These are phyloP conservation scores for Drosophila anomalipes DNA, from an alignment of 2,888 invertebrate species.

Conservation along the genomic window DNA sequence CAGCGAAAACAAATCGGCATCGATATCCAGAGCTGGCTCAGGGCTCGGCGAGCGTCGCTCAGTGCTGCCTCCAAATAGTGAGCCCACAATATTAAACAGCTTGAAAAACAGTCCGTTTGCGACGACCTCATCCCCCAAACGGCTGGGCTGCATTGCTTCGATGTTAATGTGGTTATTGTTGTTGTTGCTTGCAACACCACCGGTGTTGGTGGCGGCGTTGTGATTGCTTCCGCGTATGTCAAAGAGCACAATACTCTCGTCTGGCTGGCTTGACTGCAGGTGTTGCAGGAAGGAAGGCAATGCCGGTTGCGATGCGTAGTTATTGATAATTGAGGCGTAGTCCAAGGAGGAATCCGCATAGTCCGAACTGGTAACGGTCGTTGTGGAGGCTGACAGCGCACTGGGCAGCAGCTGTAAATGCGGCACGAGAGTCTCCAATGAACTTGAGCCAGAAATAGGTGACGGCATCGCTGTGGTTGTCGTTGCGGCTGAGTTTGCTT, in stretches of 20 bases:
- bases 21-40: slow-evolving; percentile 43
- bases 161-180: slow-evolving; percentile 7
- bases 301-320: slow-evolving; percentile 49
- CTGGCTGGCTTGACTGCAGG: slow-evolving; percentile 55
- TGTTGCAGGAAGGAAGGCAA: slow-evolving; percentile 69
- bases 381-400: slow-evolving; percentile 59
- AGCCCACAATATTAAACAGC: slow-evolving; percentile 80
- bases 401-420: slow-evolving; percentile 59
- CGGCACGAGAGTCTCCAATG: slow-evolving; percentile 75
- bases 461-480: slow-evolving; percentile 17
- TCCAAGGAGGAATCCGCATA: slow-evolving; percentile 54
- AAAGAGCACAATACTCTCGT: slow-evolving; percentile 81
- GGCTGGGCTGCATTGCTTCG: slow-evolving; percentile 1
- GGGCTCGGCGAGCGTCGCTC: slow-evolving; percentile 19
- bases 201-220: slow-evolving; percentile 1
- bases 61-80: slow-evolving; percentile 68
- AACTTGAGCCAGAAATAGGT: slow-evolving; percentile 70
- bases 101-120: slow-evolving; percentile 69
- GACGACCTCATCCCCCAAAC: slow-evolving; percentile 43
- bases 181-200: neutral
- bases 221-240: slow-evolving; percentile 76
- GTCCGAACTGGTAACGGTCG: slow-evolving; percentile 51
- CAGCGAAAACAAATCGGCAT: slow-evolving; percentile 70
- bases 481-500: slow-evolving; percentile 29
- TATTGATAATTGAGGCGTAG: slow-evolving; percentile 56